A percentile compares a stretch with the other conserved stretches of the same genome.
Conservation (phyloP, 2,888 invertebrate genomes). For the Lithophane leautieri region DNA sequence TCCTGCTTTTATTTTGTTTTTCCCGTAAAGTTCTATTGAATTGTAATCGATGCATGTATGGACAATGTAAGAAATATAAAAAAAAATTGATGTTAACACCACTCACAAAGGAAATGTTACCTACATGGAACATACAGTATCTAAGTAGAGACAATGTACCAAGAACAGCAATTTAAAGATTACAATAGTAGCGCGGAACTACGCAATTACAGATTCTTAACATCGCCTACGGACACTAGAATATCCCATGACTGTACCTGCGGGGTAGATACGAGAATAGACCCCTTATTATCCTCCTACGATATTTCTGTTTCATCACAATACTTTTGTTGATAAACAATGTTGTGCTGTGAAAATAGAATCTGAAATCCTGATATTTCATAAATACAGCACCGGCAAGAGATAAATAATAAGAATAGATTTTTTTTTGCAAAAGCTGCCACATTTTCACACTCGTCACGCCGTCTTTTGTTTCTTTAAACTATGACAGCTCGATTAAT, state of each 20-base stretch:
- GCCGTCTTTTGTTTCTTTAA: neutral
- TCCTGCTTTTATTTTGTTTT: neutral
- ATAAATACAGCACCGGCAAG: neutral
- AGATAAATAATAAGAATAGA: neutral
- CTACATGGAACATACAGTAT: neutral
- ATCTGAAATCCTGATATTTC: neutral
- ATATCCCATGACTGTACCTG: slow-evolving; percentile 15
- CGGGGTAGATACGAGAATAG: slow-evolving; percentile 22
- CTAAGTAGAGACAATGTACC: neutral
- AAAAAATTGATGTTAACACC: neutral
- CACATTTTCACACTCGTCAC: neutral
- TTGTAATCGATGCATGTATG: neutral
- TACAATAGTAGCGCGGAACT: slow-evolving; percentile 42
- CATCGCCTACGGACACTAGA: slow-evolving; percentile 41
- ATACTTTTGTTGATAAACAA: slow-evolving; percentile 6
- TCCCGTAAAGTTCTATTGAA: neutral
- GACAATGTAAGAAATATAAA: neutral
- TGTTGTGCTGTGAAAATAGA: neutral
- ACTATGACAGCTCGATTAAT: slow-evolving; percentile 3
- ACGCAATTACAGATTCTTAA: slow-evolving; percentile 52
- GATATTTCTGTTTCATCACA: neutral
- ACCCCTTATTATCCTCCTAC: neutral
- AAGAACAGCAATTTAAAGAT: slow-evolving; percentile 34
- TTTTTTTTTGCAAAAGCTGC: neutral
- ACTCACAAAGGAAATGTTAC: neutral